Base-by-base conservation (phyloP, 1,140 invertebrate genomes). In the Pararge aegeria region DNA sequence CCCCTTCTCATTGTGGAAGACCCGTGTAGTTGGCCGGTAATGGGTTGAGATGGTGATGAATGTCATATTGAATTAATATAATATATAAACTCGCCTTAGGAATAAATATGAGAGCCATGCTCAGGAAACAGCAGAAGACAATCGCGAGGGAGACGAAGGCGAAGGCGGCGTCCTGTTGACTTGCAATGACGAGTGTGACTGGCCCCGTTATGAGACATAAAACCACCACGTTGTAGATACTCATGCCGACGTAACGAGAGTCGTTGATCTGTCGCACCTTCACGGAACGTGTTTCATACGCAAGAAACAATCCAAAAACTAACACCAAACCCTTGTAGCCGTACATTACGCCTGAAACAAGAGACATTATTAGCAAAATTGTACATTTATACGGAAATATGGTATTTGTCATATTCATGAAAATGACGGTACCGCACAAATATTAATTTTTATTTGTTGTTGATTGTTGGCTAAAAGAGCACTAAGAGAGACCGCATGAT, bases 221-320 rank as follows among this genome's bases (percentile, higher is more conserved):
- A 19, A 99, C 97, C 55, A 98, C 98, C 46, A 99, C 98, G 90
- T 99, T 99, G 91, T 99, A 99, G 77, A 99, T 99, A 69, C 97
- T 97, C 97, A 99, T 98, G 65, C 98, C 98, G 9, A 99, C 98
- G 87, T 99, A 98, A 75, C 98, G 93, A 0, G 97, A 98, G 91
- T 99, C 98, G 88, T 97, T 97, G 70, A 97, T 97, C 80, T 96
- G 95, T 59, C 96, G 95, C 6, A 97, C 94, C 92, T 99, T 99
- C 18, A 99, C 94, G 58, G 97, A 98, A 46, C 98, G 92, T 0
- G 98, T 99, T 90, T 99, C 98, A 80, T 99, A 99, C 0, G 98
- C 97, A 60, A 99, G 89, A 85, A 99, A 99, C 7, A 99, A 91
- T 1, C 98, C 98, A 86, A 99, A 99, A 1, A 99, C 94, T 29